phyloP scores from a whole-genome alignment of 2,888 invertebrate genomes.

The Aspidiotus rigidus region DNA sequence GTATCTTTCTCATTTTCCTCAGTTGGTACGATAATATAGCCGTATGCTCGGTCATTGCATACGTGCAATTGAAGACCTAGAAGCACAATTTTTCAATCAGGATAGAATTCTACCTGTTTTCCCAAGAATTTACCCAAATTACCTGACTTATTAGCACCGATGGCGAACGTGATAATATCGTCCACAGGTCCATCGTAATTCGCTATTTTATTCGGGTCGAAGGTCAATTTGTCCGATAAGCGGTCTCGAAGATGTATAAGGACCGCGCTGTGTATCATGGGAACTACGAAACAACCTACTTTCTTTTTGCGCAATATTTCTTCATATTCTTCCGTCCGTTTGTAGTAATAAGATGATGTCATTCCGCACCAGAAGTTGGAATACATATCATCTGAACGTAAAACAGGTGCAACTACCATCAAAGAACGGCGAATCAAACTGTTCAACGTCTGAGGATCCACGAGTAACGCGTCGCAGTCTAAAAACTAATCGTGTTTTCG shows the following conservation, averaged over 20 bases:
- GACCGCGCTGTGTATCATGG: conserved; percentile 85
- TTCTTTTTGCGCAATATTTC: conserved; percentile 61
- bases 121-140: conserved; percentile 32
- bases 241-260: conserved; percentile 60
- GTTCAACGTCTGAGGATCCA: conserved; percentile 55
- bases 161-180: conserved; percentile 87
- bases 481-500: conserved; percentile 52
- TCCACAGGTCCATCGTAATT: conserved; percentile 71
- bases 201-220: conserved; percentile 53
- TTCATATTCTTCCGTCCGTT: conserved; percentile 73
- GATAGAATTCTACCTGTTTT: neutral
- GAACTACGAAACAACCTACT: conserved; percentile 69
- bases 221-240: conserved; percentile 60
- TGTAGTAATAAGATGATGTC: conserved; percentile 72
- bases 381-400: conserved; percentile 75
- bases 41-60: conserved; percentile 73
- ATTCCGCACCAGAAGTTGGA: conserved; percentile 97
- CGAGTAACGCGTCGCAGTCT: conserved; percentile 75
- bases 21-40: conserved; percentile 71
- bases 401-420: conserved; percentile 71
- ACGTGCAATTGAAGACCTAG: conserved; percentile 58
- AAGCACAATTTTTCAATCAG: neutral
- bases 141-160: conserved; percentile 63
- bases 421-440: conserved; percentile 54
- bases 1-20: conserved; percentile 56